These are phyloP conservation scores for Trachelus troglodyta DNA, from an alignment of 2,888 invertebrate genomes.

Conservation along the genomic window DNA sequence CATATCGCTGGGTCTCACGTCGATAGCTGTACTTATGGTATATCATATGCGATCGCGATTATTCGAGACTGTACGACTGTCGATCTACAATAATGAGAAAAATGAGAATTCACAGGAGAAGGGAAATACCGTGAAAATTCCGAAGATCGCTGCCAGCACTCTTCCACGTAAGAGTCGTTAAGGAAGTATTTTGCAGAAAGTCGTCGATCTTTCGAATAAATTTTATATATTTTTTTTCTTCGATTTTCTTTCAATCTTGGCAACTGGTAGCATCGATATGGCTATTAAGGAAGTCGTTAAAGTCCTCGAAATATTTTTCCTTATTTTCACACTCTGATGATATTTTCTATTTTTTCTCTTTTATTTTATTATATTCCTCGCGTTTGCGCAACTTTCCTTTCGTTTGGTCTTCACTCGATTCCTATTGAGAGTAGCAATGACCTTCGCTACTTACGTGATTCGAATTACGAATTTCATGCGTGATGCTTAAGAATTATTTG, in stretches of 20 bases:
- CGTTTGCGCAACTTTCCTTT: neutral
- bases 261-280: neutral
- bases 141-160: constrained; percentile 33
- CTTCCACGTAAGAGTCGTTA: constrained; percentile 29
- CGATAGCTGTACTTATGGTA: constrained; percentile 54
- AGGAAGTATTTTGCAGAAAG: neutral
- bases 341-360: neutral
- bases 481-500: neutral
- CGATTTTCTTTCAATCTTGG: too few relatives aligned
- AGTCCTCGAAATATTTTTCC: neutral
- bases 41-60: constrained; percentile 56
- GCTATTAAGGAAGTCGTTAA: neutral
- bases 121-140: constrained; percentile 29
- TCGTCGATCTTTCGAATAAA: constrained; percentile 9
- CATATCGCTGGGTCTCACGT: constrained; percentile 55
- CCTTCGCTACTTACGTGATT: neutral
- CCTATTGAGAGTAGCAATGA: neutral
- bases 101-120: neutral
- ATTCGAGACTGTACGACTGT: constrained; percentile 55
- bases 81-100: constrained; percentile 55
- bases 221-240: constrained; percentile 8
- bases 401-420: neutral
- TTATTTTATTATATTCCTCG: neutral
- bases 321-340: neutral
- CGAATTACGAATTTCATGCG: neutral